phyloP scores from a whole-genome alignment of 2,113 vertebrate species.

The Cyanocitta stelleri region DNA sequence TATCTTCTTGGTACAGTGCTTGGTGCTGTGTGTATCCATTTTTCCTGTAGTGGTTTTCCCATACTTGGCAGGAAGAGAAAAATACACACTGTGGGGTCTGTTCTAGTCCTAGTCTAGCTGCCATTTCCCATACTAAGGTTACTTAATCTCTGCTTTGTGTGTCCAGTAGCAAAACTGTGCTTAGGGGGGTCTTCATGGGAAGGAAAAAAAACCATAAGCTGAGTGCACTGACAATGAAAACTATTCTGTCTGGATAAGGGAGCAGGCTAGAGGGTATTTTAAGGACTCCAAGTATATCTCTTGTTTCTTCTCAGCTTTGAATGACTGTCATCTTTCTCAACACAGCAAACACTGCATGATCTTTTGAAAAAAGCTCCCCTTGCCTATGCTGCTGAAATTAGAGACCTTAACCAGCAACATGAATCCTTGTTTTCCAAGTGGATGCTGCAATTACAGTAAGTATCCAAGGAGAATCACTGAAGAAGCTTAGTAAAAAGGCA shows the following conservation, averaged over 20 bases:
- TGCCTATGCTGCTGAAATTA: constrained; percentile 81
- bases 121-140: neutral
- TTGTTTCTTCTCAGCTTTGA: neutral
- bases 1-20: neutral
- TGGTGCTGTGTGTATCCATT: neutral
- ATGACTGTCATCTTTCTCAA: neutral
- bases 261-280: neutral
- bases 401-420: constrained; percentile 80
- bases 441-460: constrained; percentile 94
- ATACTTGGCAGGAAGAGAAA: neutral
- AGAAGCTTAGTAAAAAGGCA: neutral
- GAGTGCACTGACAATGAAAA: neutral
- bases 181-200: neutral
- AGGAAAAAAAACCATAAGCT: neutral
- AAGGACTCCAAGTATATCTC: neutral
- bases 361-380: constrained; percentile 79
- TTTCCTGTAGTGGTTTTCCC: neutral
- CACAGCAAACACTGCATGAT: constrained; percentile 80
- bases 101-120: neutral
- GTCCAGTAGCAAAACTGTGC: neutral
- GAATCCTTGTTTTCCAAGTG: constrained; percentile 87
- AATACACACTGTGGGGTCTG: neutral
- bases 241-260: neutral
- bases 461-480: neutral
- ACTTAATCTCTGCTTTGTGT: neutral